phyloP scores from a whole-genome alignment of 1,140 invertebrate genomes.

The Thrips palmi region DNA sequence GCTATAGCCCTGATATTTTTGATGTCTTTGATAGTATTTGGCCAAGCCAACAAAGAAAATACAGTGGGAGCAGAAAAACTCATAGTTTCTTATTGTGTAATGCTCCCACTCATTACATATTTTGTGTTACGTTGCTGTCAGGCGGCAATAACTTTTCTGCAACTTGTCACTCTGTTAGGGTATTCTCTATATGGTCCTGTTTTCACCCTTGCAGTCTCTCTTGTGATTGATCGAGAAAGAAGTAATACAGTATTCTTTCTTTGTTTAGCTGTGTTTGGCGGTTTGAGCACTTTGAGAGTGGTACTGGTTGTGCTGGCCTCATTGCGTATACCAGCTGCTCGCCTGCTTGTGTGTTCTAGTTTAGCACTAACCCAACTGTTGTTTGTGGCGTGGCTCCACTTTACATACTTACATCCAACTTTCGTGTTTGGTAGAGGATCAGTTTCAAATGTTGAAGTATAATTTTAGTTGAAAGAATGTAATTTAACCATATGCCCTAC shows the following conservation, averaged over 20 bases:
- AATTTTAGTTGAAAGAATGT: too few relatives aligned
- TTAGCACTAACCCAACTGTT: constrained; percentile 25
- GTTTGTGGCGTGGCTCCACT: constrained; percentile 28
- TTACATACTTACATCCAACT: constrained; percentile 27
- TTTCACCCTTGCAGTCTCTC: constrained; percentile 23
- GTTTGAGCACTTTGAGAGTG: constrained; percentile 25
- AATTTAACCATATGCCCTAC: too few relatives aligned
- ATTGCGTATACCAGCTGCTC: constrained; percentile 23
- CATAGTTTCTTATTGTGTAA: constrained; percentile 19
- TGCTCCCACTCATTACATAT: constrained; percentile 21
- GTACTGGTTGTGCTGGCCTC: constrained; percentile 24
- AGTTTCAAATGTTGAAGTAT: too few relatives aligned
- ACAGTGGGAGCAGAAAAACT: constrained; percentile 14
- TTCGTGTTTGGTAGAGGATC: constrained; percentile 18
- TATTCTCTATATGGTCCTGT: constrained; percentile 30
- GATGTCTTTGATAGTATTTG: constrained; percentile 20
- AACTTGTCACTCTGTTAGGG: constrained; percentile 25
- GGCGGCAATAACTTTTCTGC: constrained; percentile 20
- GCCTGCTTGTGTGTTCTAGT: constrained; percentile 27
- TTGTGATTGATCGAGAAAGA: constrained; percentile 22
- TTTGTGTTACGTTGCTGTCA: constrained; percentile 19
- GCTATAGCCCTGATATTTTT: constrained; percentile 22
- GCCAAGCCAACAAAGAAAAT: constrained; percentile 21
- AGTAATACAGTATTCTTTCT: constrained; percentile 26
- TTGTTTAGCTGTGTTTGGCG: constrained; percentile 24